A percentile compares a stretch with the other conserved stretches of the same genome.
phyloP scores from a whole-genome alignment of 2,888 invertebrate genomes.

The Volucella inanis region DNA sequence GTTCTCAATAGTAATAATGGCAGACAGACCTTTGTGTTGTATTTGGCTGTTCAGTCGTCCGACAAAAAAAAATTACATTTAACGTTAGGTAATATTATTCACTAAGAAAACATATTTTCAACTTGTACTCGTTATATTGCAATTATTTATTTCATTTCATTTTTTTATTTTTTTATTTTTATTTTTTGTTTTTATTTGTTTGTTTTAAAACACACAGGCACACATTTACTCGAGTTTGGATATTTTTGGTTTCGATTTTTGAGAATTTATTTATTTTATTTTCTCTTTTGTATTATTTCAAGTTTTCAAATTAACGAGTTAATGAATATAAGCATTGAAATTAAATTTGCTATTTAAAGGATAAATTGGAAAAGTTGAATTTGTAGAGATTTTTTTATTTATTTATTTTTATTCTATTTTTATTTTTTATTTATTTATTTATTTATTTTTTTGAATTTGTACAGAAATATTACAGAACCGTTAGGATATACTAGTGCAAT shows the following conservation, averaged over 20 bases:
- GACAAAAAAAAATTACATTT: slow-evolving; percentile 22
- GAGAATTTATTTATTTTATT: too few species aligned
- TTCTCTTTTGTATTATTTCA: too few species aligned
- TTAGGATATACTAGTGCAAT: slow-evolving; percentile 40
- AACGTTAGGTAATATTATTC: slow-evolving; percentile 65
- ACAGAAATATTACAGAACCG: slow-evolving; percentile 20
- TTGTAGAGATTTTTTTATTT: background rate
- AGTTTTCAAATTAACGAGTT: too few species aligned
- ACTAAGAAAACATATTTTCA: slow-evolving; percentile 53
- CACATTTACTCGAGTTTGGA: slow-evolving; percentile 8
- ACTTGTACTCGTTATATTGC: slow-evolving; percentile 46
- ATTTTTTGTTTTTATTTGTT: slow-evolving; percentile 17
- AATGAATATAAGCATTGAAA: too few species aligned
- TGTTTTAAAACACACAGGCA: slow-evolving; percentile 37
- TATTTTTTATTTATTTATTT: slow-evolving; percentile 10
- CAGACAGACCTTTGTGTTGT: background rate
- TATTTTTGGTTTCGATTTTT: background rate
- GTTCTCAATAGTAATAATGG: slow-evolving; percentile 17
- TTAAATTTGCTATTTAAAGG: too few species aligned
- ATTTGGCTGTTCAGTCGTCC: slow-evolving; percentile 32
- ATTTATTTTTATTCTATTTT: too few species aligned
- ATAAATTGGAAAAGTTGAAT: background rate
- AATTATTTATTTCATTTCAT: slow-evolving; percentile 50
- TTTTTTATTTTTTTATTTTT: slow-evolving; percentile 1
- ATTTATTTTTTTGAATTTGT: background rate